Conservation (phyloP, 2,113 vertebrate species). For the Pterophyllum scalare region DNA sequence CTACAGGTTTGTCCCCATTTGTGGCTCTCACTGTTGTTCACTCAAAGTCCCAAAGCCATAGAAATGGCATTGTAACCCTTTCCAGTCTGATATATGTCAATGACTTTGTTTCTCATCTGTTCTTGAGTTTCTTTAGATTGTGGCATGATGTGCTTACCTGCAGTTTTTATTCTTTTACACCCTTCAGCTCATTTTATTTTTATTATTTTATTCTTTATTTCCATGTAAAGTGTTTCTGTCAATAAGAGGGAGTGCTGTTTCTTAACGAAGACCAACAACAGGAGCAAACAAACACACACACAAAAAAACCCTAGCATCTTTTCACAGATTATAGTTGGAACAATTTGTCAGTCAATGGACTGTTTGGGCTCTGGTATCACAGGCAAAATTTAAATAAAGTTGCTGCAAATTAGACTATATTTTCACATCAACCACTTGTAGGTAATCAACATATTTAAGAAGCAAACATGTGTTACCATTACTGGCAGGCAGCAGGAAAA, state of each 20-base stretch:
- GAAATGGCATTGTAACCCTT: too few relatives aligned
- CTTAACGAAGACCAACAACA: background rate
- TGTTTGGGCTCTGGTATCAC: background rate
- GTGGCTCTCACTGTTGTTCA: too few relatives aligned
- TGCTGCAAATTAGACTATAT: background rate
- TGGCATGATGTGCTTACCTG: too few relatives aligned
- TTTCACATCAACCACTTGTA: conserved; percentile 3
- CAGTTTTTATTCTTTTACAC: background rate
- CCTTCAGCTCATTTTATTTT: background rate
- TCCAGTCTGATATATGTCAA: too few relatives aligned
- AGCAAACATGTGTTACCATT: background rate
- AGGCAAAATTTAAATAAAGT: background rate
- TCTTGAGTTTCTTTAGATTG: too few relatives aligned
- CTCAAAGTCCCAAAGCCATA: too few relatives aligned
- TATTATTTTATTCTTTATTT: background rate
- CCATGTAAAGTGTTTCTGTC: background rate
- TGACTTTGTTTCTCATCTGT: too few relatives aligned
- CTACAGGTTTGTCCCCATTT: too few relatives aligned
- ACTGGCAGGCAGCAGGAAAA: background rate
- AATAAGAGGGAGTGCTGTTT: background rate
- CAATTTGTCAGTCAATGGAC: background rate
- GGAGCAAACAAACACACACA: background rate
- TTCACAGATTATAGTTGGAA: background rate
- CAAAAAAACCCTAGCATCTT: background rate
- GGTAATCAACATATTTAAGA: background rate